phyloP scores from a whole-genome alignment of 2,797 vertebrate genomes.

The Varecia variegata region DNA sequence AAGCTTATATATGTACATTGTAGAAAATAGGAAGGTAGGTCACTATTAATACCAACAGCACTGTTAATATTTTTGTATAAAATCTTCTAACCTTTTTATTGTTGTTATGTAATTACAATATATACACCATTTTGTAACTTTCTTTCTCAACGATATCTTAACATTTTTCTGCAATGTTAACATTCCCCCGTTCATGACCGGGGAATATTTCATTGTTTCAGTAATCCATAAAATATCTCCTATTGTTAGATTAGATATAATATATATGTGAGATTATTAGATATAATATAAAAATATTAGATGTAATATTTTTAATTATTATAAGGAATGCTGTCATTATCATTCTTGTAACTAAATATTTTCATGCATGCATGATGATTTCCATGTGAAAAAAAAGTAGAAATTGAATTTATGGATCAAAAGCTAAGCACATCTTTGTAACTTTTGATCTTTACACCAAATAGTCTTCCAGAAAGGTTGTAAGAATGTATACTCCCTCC shows the following conservation, averaged over 20 bases:
- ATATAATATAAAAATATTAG: not conserved
- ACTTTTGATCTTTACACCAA: not conserved
- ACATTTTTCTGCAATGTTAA: not conserved
- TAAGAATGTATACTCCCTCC: not conserved
- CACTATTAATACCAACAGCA: not conserved
- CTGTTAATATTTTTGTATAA: not conserved
- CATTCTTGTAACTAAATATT: not conserved
- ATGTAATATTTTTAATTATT: not conserved
- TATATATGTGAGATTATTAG: not conserved
- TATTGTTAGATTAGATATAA: not conserved
- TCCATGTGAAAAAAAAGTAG: not conserved
- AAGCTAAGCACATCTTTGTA: not conserved
- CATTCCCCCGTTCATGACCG: not conserved
- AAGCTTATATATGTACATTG: not conserved
- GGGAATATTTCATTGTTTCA: not conserved
- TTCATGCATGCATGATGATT: not conserved
- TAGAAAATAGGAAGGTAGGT: not conserved
- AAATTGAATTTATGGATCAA: not conserved
- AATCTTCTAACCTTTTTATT: not conserved
- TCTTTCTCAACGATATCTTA: not conserved
- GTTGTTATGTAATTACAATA: not conserved
- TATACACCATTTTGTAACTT: not conserved
- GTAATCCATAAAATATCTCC: not conserved
- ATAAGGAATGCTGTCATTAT: not conserved
- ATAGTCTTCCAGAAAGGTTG: not conserved